Conservation (phyloP, 2,113 vertebrate genomes). For the Bufo bufo region DNA sequence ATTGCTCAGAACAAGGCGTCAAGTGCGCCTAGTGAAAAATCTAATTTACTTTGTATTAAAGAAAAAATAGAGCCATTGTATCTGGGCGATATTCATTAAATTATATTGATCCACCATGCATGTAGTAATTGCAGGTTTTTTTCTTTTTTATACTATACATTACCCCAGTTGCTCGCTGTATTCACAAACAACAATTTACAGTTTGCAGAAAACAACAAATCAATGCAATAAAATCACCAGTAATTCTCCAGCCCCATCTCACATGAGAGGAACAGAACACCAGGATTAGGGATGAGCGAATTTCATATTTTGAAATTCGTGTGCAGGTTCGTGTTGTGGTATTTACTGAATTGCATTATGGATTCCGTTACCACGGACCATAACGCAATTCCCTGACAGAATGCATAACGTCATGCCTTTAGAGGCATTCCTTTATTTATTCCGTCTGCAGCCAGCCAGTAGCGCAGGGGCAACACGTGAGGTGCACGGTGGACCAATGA, state of each 20-base stretch:
- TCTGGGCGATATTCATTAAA: constrained; percentile 28
- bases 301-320: too few species aligned
- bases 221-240: constrained; percentile 26
- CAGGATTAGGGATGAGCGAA: too few species aligned
- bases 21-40: constrained; percentile 11
- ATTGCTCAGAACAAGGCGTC: not conserved
- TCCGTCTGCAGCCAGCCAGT: too few species aligned
- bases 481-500: too few species aligned
- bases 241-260: not conserved
- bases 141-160: constrained; percentile 18
- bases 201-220: constrained; percentile 43
- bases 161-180: not conserved
- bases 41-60: constrained; percentile 18
- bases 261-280: not conserved
- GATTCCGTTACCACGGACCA: too few species aligned
- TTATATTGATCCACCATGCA: constrained; percentile 35
- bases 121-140: constrained; percentile 28
- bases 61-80: not conserved
- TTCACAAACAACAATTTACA: constrained; percentile 31
- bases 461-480: too few species aligned
- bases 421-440: too few species aligned
- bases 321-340: too few species aligned
- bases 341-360: too few species aligned
- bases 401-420: too few species aligned
- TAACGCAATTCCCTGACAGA: too few species aligned